These are phyloP conservation scores for Tortrix viridana DNA, from an alignment of 2,888 invertebrate genomes.

Conservation along the genomic window DNA sequence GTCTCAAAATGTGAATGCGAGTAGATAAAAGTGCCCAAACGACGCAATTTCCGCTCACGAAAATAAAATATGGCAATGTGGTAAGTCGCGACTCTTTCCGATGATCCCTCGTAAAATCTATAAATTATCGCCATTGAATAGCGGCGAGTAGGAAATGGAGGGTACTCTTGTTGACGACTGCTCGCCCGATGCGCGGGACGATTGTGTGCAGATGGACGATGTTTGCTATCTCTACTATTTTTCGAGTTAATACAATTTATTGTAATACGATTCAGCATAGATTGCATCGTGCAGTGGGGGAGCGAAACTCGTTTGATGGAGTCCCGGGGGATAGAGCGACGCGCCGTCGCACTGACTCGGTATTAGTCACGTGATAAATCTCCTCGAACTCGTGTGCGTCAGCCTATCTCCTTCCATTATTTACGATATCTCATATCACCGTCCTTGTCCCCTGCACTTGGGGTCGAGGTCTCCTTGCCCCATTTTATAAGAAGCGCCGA, in stretches of 20 bases:
- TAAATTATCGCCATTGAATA: conserved; percentile 72
- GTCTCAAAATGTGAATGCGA: conserved; percentile 40
- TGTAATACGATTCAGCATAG: conserved; percentile 85
- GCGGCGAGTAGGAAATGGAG: conserved; percentile 66
- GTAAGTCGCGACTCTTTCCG: conserved; percentile 71
- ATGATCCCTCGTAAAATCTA: conserved; percentile 82
- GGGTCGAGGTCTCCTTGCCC: conserved; percentile 66
- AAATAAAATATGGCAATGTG: conserved; percentile 79
- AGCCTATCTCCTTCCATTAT: conserved; percentile 68
- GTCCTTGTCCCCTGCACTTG: conserved; percentile 67
- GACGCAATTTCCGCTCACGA: conserved; percentile 75
- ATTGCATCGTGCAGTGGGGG: conserved; percentile 81
- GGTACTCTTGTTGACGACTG: conserved; percentile 56
- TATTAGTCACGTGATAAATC: conserved; percentile 84
- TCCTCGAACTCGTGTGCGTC: conserved; percentile 64
- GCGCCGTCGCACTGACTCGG: conserved; percentile 76
- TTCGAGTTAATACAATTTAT: conserved; percentile 84
- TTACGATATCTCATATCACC: conserved; percentile 58
- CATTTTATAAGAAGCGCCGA: conserved; percentile 63
- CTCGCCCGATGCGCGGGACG: conserved; percentile 58
- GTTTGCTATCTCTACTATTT: conserved; percentile 83
- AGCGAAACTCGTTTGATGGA: conserved; percentile 83
- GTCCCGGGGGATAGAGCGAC: conserved; percentile 72
- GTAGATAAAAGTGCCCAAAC: conserved; percentile 66
- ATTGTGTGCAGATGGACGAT: conserved; percentile 82